Base-by-base conservation (phyloP, 2,113 vertebrate species). In the Dipodomys spectabilis region DNA sequence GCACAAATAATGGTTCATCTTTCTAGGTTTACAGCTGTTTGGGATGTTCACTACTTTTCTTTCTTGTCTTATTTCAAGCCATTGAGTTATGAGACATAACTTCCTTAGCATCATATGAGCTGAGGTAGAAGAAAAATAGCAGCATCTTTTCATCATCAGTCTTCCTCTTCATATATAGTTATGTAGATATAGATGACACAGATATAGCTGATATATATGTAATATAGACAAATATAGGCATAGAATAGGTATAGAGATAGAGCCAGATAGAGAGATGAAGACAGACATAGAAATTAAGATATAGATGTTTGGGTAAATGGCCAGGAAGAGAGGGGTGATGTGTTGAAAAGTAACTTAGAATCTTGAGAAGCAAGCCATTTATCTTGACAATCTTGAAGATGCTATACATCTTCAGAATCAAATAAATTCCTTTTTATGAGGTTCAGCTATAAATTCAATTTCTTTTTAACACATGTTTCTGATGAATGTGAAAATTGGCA, bases 401-500 rank as follows among this genome's bases (percentile, higher is more conserved):
- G 25, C 71, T n/a, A 79, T 80, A 83, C 39, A 78, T 85, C 32
- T 94, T 92, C 69, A 74, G 77, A 82, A 84, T 60, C 57, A 88
- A 90, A 77, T 77, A 32, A 83, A 20, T 78, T 95, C 28, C 49
- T 93, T 80, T 92, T 82, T 75, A 86, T 79, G 73, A 92, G 64
- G 11, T 92, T 95, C 71, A 89, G 39, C 74, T 94, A 67, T 90
- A 93, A 79, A 80, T 88, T 88, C 32, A 85, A 92, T 11, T 80
- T 86, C 85, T 82, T 95, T 96, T 93, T 67, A 91, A 79, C 85
- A 91, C 73, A 72, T 91, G 65, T 18, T 84, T 93, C 2, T 18
- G 65, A 89, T 74, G 73, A 13, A 27, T 93, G 94, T 94, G 81
- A 91, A 86, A 95, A 25, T 94, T 96, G 93, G 86, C 91, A 83